Conservation (phyloP, 2,113 vertebrate species). For the Protobothrops mucrosquamatus region DNA sequence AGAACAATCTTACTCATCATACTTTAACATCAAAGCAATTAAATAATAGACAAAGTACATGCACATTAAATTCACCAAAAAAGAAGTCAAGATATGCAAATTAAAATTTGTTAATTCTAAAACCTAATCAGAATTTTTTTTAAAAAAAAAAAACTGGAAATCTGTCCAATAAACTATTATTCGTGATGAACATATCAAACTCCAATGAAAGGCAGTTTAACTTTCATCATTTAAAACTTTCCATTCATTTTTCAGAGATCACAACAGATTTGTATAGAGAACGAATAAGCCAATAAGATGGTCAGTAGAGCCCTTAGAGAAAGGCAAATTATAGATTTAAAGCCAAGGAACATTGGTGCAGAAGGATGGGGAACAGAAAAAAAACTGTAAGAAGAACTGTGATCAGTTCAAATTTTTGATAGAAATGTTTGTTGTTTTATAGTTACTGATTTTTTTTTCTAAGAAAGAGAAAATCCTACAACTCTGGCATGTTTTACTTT, state of each 20-base stretch:
- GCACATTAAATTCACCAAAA: background rate
- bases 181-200: background rate
- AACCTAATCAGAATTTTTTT: background rate
- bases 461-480: background rate
- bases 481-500: background rate
- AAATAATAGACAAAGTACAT: background rate
- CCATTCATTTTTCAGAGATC: constrained; percentile 10
- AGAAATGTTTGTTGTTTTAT: background rate
- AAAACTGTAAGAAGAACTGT: background rate
- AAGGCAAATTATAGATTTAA: background rate
- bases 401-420: background rate
- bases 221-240: constrained; percentile 20
- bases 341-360: background rate
- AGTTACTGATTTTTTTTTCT: background rate
- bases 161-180: background rate
- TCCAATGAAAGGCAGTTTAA: background rate
- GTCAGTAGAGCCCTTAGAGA: constrained; percentile 10
- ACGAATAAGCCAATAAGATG: background rate
- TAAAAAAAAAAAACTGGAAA: background rate
- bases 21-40: constrained; percentile 3
- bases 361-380: background rate
- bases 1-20: background rate
- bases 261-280: background rate
- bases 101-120: background rate
- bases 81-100: background rate